A percentile compares a stretch with the other conserved stretches of the same genome.
Evolutionary conservation across 2,113 vertebrate genomes (phyloP).

Genomic region (Amphilophus citrinellus): DNA sequence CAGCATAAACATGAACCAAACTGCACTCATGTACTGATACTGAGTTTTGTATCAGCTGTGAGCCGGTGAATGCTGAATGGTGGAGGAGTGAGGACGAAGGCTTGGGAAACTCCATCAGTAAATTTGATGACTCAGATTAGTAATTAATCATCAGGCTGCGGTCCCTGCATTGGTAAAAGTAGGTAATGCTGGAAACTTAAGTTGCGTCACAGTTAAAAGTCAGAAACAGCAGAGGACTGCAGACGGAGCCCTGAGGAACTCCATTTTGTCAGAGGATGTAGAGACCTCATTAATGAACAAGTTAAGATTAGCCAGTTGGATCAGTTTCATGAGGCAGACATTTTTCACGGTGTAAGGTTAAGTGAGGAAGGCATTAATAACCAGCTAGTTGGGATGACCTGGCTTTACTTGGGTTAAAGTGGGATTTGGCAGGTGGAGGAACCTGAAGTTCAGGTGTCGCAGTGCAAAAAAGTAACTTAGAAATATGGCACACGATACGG

Average conservation of each 20-base stretch:
- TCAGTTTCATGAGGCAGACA: too few relatives aligned
- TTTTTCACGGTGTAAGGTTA: too few relatives aligned
- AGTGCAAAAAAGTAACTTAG: too few relatives aligned
- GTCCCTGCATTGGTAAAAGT: background rate
- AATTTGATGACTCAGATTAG: background rate
- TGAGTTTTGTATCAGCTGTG: background rate
- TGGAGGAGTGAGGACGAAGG: background rate
- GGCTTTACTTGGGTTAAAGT: too few relatives aligned
- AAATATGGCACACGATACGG: too few relatives aligned
- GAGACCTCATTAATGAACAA: background rate
- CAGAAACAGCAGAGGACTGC: background rate
- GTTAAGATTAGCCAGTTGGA: background rate
- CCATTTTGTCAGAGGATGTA: background rate
- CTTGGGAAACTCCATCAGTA: slow-evolving; percentile 4
- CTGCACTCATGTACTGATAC: too few relatives aligned
- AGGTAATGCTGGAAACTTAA: background rate
- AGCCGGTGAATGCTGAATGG: background rate
- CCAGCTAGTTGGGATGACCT: too few relatives aligned
- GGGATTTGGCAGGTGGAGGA: too few relatives aligned
- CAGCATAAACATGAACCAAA: too few relatives aligned
- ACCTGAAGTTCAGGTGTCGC: too few relatives aligned
- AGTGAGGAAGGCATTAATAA: too few relatives aligned
- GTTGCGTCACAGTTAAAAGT: background rate
- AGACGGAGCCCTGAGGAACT: background rate
- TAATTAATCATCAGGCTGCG: background rate